These are phyloP conservation scores for Physocephala rufipes DNA, from an alignment of 2,888 invertebrate species.

Conservation along the genomic window DNA sequence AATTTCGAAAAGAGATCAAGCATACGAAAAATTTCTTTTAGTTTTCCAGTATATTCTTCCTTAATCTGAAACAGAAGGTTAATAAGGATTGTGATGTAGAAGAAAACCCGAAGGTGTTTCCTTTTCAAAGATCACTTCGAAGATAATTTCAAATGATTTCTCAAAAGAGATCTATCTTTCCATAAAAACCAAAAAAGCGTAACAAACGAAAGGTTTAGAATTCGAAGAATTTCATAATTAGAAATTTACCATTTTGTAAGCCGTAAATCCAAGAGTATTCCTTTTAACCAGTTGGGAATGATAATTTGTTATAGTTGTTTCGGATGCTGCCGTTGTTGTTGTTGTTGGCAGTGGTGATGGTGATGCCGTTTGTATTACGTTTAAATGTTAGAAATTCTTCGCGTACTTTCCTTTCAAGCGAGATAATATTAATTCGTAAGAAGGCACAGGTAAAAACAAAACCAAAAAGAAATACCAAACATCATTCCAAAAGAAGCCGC, in stretches of 20 bases:
- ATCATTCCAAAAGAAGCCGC: too few relatives aligned
- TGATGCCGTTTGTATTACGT: too few relatives aligned
- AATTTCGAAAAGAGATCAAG: neutral
- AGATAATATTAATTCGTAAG: neutral
- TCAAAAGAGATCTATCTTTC: neutral
- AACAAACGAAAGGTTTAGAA: constrained; percentile 9
- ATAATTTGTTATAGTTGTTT: constrained; percentile 1
- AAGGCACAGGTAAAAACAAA: constrained; percentile 7
- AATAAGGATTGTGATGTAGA: too few relatives aligned
- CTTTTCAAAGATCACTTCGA: too few relatives aligned
- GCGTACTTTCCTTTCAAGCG: too few relatives aligned
- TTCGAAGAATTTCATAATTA: constrained; percentile 10
- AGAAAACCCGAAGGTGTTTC: too few relatives aligned
- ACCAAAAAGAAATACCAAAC: too few relatives aligned
- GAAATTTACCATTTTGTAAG: constrained; percentile 25
- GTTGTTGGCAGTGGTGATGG: too few relatives aligned
- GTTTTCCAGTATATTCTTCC: too few relatives aligned
- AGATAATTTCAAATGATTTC: constrained; percentile 5
- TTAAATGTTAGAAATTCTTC: too few relatives aligned
- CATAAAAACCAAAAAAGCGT: constrained; percentile 7
- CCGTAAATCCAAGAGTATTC: constrained; percentile 18
- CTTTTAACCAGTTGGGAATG: neutral
- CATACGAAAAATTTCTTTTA: neutral
- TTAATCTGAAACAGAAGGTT: too few relatives aligned
- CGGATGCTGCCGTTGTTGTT: neutral